phyloP scores from a whole-genome alignment of 2,888 invertebrate genomes.

The Odontothrips loti region DNA sequence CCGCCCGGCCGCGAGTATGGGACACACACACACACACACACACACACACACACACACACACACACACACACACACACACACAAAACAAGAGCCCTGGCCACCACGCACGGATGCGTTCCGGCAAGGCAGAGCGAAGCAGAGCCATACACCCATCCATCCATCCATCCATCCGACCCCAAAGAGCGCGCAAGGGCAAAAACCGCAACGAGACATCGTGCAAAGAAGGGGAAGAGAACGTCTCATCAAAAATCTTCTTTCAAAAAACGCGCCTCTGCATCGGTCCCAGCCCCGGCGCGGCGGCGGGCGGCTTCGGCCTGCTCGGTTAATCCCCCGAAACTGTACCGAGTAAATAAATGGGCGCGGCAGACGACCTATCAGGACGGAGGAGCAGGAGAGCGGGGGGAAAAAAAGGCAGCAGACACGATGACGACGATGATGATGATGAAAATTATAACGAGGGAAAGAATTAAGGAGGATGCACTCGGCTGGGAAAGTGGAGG shows the following conservation, averaged over 20 bases:
- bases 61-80: not conserved
- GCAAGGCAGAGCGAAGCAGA: too few species aligned
- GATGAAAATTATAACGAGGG: conserved; percentile 25
- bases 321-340: not conserved
- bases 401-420: not conserved
- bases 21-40: not conserved
- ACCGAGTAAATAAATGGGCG: not conserved
- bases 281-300: too few species aligned
- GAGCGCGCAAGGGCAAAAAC: too few species aligned
- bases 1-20: not conserved
- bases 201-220: too few species aligned
- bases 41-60: conserved; percentile 29
- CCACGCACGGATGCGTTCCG: too few species aligned
- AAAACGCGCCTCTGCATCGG: too few species aligned
- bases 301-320: not conserved
- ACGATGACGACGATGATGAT: not conserved
- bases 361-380: not conserved
- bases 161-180: too few species aligned
- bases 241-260: not conserved
- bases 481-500: not conserved
- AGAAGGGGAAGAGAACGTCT: not conserved
- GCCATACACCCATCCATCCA: too few species aligned
- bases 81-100: too few species aligned
- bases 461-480: conserved; percentile 22
- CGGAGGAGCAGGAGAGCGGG: not conserved